These are phyloP conservation scores for Corythaeola cristata DNA, from an alignment of 2,113 vertebrate species.

Conservation along the genomic window DNA sequence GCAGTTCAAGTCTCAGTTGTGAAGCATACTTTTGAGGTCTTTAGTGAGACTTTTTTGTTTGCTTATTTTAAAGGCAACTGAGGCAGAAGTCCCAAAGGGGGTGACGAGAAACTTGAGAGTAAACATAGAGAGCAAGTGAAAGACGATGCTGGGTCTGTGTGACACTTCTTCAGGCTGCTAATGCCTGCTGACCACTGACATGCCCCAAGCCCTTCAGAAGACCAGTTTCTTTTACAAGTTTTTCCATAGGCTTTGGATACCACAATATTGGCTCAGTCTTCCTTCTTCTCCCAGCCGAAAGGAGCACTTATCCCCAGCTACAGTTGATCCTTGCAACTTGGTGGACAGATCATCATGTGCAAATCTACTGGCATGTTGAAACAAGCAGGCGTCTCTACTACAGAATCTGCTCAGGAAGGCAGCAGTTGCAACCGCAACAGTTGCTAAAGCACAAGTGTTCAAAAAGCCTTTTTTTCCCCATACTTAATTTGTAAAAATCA, in stretches of 20 bases:
- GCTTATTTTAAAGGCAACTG: not conserved
- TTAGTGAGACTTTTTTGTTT: not conserved
- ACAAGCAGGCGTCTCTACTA: not conserved
- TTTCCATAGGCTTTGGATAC: not conserved
- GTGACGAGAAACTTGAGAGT: not conserved
- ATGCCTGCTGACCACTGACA: fast-evolving
- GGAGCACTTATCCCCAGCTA: not conserved
- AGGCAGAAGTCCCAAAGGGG: not conserved
- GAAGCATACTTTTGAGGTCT: not conserved
- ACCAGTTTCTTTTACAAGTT: not conserved
- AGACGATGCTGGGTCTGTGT: fast-evolving
- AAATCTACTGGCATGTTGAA: not conserved
- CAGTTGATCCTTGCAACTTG: not conserved
- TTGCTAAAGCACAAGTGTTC: not conserved
- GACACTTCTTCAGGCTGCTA: not conserved
- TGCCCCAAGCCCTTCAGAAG: not conserved
- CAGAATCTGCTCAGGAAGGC: not conserved
- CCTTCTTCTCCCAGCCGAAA: not conserved
- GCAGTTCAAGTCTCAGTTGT: not conserved
- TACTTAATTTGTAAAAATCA: not conserved
- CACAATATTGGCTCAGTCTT: not conserved
- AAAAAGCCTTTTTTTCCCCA: not conserved
- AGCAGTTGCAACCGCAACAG: not conserved
- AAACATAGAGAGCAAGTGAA: not conserved
- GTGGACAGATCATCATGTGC: not conserved